Percentiles rank a stretch among this genome's conserved stretches.
Evolutionary conservation across 2,888 invertebrate species (phyloP).

Genomic region (Celastrina argiolus): DNA sequence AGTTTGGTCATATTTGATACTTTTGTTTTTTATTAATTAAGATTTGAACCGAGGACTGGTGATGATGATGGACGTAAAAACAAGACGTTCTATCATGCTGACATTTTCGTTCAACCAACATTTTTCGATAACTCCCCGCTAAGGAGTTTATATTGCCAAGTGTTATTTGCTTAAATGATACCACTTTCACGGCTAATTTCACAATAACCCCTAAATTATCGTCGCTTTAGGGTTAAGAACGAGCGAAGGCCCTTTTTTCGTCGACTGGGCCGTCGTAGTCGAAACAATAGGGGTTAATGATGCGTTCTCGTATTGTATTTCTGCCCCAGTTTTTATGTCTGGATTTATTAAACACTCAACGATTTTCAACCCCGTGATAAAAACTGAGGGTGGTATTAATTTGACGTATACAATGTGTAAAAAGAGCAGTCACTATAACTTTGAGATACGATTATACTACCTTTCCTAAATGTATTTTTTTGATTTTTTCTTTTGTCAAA

Average conservation of each 20-base stretch:
- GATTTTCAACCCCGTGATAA: neutral
- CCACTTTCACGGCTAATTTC: slow-evolving; percentile 18
- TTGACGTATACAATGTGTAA: too few species aligned
- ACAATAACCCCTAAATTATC: slow-evolving; percentile 19
- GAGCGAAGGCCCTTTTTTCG: neutral
- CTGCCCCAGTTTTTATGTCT: neutral
- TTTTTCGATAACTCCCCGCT: neutral
- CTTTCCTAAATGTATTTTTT: too few species aligned
- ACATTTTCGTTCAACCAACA: neutral
- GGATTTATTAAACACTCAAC: slow-evolving; percentile 5
- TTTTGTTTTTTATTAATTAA: too few species aligned
- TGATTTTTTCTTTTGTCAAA: too few species aligned
- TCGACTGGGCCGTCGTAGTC: neutral
- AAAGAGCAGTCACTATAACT: too few species aligned
- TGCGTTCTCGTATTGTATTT: neutral
- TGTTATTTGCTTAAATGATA: neutral
- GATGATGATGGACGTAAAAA: neutral
- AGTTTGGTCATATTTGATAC: too few species aligned
- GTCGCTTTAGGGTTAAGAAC: slow-evolving; percentile 1
- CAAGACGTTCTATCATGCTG: neutral
- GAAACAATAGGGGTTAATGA: neutral
- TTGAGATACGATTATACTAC: too few species aligned
- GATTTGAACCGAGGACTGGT: too few species aligned
- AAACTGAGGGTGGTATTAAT: too few species aligned
- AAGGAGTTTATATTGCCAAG: neutral